phyloP scores from a whole-genome alignment of 2,888 invertebrate genomes.

The Scaeva pyrastri region DNA sequence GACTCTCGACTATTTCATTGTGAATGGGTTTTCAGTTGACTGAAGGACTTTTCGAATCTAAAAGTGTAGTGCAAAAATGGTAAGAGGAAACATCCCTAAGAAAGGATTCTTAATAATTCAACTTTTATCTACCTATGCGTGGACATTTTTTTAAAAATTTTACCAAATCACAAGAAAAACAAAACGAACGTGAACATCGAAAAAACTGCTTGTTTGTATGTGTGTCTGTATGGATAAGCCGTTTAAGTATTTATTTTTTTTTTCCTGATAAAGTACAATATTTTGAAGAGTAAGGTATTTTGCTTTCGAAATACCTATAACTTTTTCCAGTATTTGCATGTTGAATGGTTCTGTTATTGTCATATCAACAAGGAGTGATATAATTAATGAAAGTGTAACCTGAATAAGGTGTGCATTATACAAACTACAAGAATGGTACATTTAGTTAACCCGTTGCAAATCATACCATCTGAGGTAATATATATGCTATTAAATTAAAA shows the following conservation, averaged over 20 bases:
- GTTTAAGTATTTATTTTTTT: slow-evolving; percentile 20
- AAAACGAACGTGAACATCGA: slow-evolving; percentile 10
- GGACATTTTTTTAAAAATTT: slow-evolving; percentile 34
- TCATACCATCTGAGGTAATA: slow-evolving; percentile 49
- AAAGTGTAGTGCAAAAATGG: too few relatives aligned
- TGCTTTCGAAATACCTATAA: too few relatives aligned
- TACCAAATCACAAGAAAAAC: slow-evolving; percentile 40
- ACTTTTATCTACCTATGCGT: slow-evolving; percentile 8
- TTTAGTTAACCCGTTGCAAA: slow-evolving; percentile 70
- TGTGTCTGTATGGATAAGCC: slow-evolving; percentile 18
- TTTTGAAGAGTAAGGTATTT: not conserved
- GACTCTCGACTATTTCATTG: too few relatives aligned
- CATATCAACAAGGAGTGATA: slow-evolving; percentile 58
- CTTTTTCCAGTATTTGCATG: too few relatives aligned
- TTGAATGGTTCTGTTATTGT: too few relatives aligned
- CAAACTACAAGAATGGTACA: slow-evolving; percentile 61
- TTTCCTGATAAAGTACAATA: not conserved
- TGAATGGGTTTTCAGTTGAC: too few relatives aligned
- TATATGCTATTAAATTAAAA: slow-evolving; percentile 10
- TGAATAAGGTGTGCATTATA: slow-evolving; percentile 47
- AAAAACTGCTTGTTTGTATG: slow-evolving; percentile 13
- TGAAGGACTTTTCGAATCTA: too few relatives aligned
- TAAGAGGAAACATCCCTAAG: too few relatives aligned
- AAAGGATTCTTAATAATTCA: too few relatives aligned
- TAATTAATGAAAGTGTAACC: slow-evolving; percentile 66